Base-by-base conservation (phyloP, 2,113 vertebrate species). In the Brachyhypopomus occidentalis region DNA sequence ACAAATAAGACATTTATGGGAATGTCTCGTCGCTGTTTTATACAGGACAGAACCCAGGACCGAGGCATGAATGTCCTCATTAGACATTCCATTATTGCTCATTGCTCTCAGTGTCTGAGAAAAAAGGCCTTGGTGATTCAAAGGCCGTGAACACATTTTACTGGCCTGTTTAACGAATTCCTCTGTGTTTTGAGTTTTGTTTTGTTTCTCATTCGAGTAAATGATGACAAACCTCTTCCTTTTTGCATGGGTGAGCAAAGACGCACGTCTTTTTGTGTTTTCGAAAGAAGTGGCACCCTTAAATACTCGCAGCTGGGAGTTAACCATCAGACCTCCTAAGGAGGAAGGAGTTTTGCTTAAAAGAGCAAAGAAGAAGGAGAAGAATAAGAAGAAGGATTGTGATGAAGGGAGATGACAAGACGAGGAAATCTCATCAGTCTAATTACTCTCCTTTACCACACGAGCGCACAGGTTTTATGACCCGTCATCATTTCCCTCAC, bases 101-200 rank as follows among this genome's bases (percentile, higher is more conserved):
- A 85, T 79, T 77, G 60, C 55, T n/a, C 63, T 36, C 34, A 3
- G 55, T 56, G 56, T 60, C 58, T 67, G 34, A 59, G 56, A 20
- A 23, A 38, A 55, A 79, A 45, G 25, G 60, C 41, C 72, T 72
- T 56, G 55, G 73, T 83, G 73, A 72, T 83, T 83, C 72, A 83
- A 85, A 83, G 64, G 38, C 60, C 6, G 55, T 63, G 48, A 36
- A 66, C 48, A 72, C n/a, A 30, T 70, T 84, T 84, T 85, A 84
- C 45, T 19, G 63, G 17, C 64, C 58, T 30, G 34, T 71, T 45
- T 71, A 79, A 79, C 58, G 30, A 83, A 79, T 80, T 76, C 59
- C 36, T 77, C 64, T 48, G 58, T n/a, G 56, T 62, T 74, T 41
- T 41, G 2, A 3, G 41, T 41, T 41, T 41, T 41, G 41, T 41